Evolutionary conservation across 2,888 invertebrate species (phyloP), one percentile per base, ranked within the genome.

Genomic region (Eupithecia exiguata): DNA sequence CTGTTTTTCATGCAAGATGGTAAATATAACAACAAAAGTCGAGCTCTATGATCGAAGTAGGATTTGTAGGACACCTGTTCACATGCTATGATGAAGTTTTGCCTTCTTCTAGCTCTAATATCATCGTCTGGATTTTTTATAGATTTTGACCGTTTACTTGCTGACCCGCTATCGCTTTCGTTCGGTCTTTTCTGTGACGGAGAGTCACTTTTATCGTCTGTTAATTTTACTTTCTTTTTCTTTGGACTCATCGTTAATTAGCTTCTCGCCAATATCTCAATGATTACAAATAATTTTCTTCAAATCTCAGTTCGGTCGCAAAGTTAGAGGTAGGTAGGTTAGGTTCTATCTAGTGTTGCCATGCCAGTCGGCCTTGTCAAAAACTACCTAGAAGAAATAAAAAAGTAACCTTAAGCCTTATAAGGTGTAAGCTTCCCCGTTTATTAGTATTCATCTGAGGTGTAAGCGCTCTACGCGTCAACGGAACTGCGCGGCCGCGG

Each of bases 1-100:
- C 36, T 80, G 43, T 74, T 80, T 63, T 84, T 85, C 53, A 87
- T 79, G 79, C 93, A 94, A 10, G 83, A 69, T 4, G 94, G 93
- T 53, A 89, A 80, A 81, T 88, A 87, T 35, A 87, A 49, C 35
- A 92, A 75, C 49, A 90, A 85, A 12, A 92, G 84, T 66, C 93
- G 84, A 35, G 86, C 80, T n/a, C 80, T 77, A 46, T 87, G 83
- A 77, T 93, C 85, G 66, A 84, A 87, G 76, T 91, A 93, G 0
- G 88, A 87, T 67, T 85, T 85, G 72, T 83, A 87, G 0, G 93
- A 93, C 2, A 92, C 91, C 79, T 86, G 82, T 81, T 90, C 87
- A 80, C 93, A 93, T 10, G 93, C 92, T 75, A 84, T 87, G 0
- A 93, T 83, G 76, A 93, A 93, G 77, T 92, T 93, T 74, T 89